Conservation (phyloP, 2,113 vertebrate species). For the cattle (Bos taurus) region ARS-UCD2.0 NC_037332.1:15974501-15975000, state of each 20-base stretch:
- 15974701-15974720: accelerated
- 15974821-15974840: background rate
- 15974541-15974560: background rate
- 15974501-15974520: background rate
- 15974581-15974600: background rate
- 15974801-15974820: background rate
- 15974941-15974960: background rate
- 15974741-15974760: background rate
- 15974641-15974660: background rate
- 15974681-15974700: background rate
- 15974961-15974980: background rate
- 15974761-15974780: background rate
- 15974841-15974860: background rate
- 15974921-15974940: background rate
- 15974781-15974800: background rate
- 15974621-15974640: background rate
- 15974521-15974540: background rate
- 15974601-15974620: background rate
- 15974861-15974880: background rate
- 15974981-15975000: background rate
- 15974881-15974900: background rate
- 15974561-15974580: background rate
- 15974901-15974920: background rate
- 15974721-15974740: background rate
- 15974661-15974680: background rate